Percentiles rank a stretch among this genome's conserved stretches.
phyloP scores from a whole-genome alignment of 2,888 invertebrate genomes.

The Archips crataeganus region DNA sequence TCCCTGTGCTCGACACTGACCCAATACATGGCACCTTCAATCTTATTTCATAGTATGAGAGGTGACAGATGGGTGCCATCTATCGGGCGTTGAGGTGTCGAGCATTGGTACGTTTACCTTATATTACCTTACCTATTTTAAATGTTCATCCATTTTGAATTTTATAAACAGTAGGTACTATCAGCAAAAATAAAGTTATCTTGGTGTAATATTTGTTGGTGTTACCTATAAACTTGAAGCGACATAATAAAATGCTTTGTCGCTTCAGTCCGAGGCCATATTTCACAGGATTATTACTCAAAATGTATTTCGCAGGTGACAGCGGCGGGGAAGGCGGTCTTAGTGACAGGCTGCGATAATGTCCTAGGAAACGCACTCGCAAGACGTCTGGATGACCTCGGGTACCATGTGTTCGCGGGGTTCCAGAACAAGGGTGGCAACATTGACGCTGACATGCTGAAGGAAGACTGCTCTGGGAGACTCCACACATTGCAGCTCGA shows the following conservation, averaged over 20 bases:
- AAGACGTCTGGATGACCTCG: conserved; percentile 92
- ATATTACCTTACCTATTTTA: too few relatives aligned
- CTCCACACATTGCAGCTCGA: conserved; percentile 91
- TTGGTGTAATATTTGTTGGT: too few relatives aligned
- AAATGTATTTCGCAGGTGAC: conserved; percentile 86
- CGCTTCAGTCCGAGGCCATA: not conserved
- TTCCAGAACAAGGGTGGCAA: conserved; percentile 89
- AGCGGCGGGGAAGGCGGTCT: conserved; percentile 92
- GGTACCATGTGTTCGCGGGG: conserved; percentile 95
- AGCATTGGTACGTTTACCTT: too few relatives aligned
- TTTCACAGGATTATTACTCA: conserved; percentile 20
- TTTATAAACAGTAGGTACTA: too few relatives aligned
- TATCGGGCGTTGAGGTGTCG: too few relatives aligned
- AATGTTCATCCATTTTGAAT: too few relatives aligned
- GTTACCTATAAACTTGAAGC: not conserved
- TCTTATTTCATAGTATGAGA: too few relatives aligned
- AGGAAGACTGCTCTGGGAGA: conserved; percentile 91
- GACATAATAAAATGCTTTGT: too few relatives aligned
- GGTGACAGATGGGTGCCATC: too few relatives aligned
- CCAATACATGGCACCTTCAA: too few relatives aligned
- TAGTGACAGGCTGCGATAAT: conserved; percentile 94
- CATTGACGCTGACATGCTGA: conserved; percentile 90
- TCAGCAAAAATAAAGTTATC: too few relatives aligned
- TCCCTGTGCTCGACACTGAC: too few relatives aligned
- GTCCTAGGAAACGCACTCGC: conserved; percentile 90